Conservation (phyloP, 2,888 invertebrate genomes). For the Ganaspis brasiliensis region DNA sequence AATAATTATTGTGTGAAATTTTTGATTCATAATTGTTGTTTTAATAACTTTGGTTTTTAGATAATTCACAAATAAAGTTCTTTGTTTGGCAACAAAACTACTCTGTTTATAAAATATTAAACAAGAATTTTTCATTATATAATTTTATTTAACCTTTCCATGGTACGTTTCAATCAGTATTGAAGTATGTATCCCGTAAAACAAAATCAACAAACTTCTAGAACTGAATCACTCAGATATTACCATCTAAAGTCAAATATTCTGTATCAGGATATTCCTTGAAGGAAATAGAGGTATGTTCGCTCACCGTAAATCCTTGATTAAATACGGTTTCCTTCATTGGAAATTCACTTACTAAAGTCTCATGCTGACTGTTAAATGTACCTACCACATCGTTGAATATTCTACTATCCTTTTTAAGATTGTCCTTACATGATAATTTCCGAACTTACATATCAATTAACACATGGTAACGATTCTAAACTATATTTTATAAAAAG, state of each 20-base stretch:
- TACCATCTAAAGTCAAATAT: constrained; percentile 10
- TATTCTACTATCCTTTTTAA: background rate
- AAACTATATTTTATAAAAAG: background rate
- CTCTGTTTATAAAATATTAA: no score
- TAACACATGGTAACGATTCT: background rate
- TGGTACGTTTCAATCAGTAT: background rate
- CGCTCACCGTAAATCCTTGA: constrained; percentile 53
- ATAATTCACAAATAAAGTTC: no score
- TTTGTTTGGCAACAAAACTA: no score
- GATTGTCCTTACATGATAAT: background rate
- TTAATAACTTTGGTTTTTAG: no score
- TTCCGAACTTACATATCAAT: background rate
- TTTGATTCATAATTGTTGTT: no score
- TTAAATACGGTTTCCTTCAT: constrained; percentile 52
- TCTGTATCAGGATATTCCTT: constrained; percentile 49
- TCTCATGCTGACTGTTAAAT: constrained; percentile 47
- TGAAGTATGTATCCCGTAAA: background rate
- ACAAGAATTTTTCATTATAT: background rate
- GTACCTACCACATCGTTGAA: background rate
- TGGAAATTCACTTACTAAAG: constrained; percentile 49
- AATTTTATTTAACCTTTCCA: background rate
- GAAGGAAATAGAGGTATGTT: constrained; percentile 41
- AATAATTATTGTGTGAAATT: no score
- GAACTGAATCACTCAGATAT: constrained; percentile 49
- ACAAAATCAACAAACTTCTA: constrained; percentile 1